Base-by-base conservation (phyloP, 1,140 invertebrate genomes). In the Drosophila sucinea region DNA sequence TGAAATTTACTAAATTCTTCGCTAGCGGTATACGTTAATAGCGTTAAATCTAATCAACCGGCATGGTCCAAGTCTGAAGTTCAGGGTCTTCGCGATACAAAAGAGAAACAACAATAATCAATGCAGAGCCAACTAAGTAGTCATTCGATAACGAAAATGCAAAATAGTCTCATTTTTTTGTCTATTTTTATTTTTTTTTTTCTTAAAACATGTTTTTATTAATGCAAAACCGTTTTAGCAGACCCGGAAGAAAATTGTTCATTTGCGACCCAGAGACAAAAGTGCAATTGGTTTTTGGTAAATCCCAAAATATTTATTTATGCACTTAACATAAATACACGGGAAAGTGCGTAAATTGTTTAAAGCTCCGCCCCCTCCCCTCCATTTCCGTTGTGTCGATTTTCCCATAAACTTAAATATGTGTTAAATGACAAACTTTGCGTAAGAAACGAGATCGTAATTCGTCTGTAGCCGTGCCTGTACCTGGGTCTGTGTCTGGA, bases 81-180 rank as follows among this genome's bases (percentile, higher is more conserved):
- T 87, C 83, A 87, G 80, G 83, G 83, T 63, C 58, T 47, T 32
- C n/a, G 58, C 60, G 30, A 33, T 41, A 79, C 77, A 77, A 83
- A 87, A 87, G 77, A 79, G 84, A 86, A 69, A 40, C 51, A 57
- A 32, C 51, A 63, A 80, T 73, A 67, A 69, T 56, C 64, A 65
- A 70, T 60, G 57, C 47, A 55, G 64, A 29, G 67, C 51, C 56
- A 75, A 76, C 58, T 67, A 60, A 51, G 7, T 64, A 65, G 63
- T 70, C 60, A 25, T 38, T 70, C 73, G 79, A 73, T 82, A 79
- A 84, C 58, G 25, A 51, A 61, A 70, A 74, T 87, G 75, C 72
- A 76, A 86, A 87, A 76, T 67, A 38, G 33, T 71, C 72, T 79
- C 70, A 65, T 61, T 72, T 60, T 74, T 75, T 75, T 74, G 27